Evolutionary conservation across 2,888 invertebrate genomes (phyloP), one percentile per base, ranked within the genome.

Genomic region (Drosophila quinaria): DNA sequence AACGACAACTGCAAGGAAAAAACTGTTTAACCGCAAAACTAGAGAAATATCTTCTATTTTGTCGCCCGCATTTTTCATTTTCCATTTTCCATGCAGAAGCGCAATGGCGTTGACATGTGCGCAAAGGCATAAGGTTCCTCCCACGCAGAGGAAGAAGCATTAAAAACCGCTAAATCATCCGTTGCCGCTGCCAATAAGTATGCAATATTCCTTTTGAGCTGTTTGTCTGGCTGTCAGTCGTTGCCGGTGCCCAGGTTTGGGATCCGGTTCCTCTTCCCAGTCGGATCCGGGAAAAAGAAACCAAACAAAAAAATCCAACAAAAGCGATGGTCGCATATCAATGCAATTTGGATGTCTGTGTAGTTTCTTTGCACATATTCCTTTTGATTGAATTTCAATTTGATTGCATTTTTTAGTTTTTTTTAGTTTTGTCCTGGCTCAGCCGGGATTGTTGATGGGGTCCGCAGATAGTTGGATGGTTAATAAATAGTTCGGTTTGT

Each of bases 111-210:
- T 82, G 82, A 84, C 82, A 87, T 86, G 80, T 83, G 80, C 69
- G 68, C 66, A 47, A 56, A 56, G 55, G 35, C 37, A 37, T n/a
- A 37, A 35, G 68, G 59, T 64, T 68, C 44, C 41, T 25, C 44
- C 49, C 68, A n/a, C 19, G 37, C 31, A 33, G 31, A 50, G 61
- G 72, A 62, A 66, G 77, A 68, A 65, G 80, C 86, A 89, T 86
- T 86, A 86, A 86, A 86, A 89, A 86, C 80, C 89, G 85, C 85
- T 86, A 86, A 81, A 86, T 86, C 86, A 86, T 84, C 71, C 89
- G 87, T 72, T 74, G 75, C 88, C 25, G 70, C 73, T 88, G 88
- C 85, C 86, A 81, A 87, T 87, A 86, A 86, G 79, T 84, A 84
- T 86, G 86, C 86, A 84, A 84, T 83, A 79, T 83, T 84, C 77